These are phyloP conservation scores for Gymnarchus niloticus DNA, from an alignment of 2,113 vertebrate species.

Conservation along the genomic window DNA sequence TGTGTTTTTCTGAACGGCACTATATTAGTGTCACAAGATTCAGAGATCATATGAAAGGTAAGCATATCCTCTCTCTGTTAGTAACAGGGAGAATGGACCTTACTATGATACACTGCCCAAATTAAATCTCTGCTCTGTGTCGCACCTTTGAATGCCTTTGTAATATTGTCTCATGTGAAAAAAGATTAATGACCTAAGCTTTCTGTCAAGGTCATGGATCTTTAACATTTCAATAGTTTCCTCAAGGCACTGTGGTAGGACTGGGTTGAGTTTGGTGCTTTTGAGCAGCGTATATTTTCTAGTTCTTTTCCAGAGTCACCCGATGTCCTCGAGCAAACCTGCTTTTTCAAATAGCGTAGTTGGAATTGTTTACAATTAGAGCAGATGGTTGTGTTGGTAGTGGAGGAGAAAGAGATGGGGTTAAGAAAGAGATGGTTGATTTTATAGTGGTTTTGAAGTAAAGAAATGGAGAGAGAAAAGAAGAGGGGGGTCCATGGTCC, in stretches of 20 bases:
- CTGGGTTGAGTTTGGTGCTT: not conserved
- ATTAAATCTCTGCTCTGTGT: not conserved
- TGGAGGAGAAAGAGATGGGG: not conserved
- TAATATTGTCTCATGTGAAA: not conserved
- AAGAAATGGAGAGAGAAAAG: not conserved
- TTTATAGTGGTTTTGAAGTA: not conserved
- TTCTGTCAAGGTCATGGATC: not conserved
- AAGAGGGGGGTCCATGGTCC: not conserved
- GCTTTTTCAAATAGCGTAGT: not conserved
- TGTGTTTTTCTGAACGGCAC: not conserved
- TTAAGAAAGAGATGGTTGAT: not conserved
- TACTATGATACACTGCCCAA: not conserved
- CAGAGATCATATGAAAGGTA: not conserved
- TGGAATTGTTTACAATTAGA: not conserved
- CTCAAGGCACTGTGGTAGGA: not conserved
- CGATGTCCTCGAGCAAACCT: not conserved
- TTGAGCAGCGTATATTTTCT: not conserved
- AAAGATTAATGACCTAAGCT: conserved; percentile 1
- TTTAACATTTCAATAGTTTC: not conserved
- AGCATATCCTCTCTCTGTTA: not conserved
- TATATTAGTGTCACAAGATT: not conserved
- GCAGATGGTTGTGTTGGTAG: not conserved
- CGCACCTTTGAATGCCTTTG: not conserved
- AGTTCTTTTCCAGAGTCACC: not conserved
- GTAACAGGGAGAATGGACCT: not conserved